Percentiles rank a stretch among this genome's conserved stretches.
Evolutionary conservation across 2,888 invertebrate genomes (phyloP).

Genomic region (Tubulanus polymorphus): DNA sequence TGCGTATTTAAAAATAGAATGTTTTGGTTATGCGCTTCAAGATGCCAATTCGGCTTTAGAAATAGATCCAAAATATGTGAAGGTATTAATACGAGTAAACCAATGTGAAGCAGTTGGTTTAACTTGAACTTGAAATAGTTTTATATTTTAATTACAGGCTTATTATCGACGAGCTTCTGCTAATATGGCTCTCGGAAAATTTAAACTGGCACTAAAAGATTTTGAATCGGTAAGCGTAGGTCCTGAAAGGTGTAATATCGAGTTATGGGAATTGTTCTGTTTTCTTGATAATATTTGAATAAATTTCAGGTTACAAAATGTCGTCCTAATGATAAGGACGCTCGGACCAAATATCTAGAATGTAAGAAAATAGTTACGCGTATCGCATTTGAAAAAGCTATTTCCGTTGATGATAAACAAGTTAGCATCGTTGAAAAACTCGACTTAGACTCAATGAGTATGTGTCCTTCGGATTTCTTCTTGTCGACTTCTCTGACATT

Average conservation of each 20-base stretch:
- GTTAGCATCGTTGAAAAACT: conserved; percentile 73
- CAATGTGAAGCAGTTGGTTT: not conserved
- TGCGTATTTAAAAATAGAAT: conserved; percentile 88
- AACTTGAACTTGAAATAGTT: not conserved
- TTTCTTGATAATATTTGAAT: not conserved
- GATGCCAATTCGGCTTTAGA: conserved; percentile 92
- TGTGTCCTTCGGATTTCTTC: conserved; percentile 21
- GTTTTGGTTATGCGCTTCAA: conserved; percentile 86
- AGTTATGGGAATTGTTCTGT: not conserved
- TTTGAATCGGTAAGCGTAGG: conserved; percentile 78
- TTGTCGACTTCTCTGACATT: too few species aligned
- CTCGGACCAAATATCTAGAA: conserved; percentile 83
- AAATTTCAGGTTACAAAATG: conserved; percentile 76
- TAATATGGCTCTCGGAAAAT: conserved; percentile 96
- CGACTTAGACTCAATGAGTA: conserved; percentile 86
- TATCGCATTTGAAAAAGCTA: conserved; percentile 94
- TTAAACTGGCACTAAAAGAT: conserved; percentile 92
- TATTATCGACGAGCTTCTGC: conserved; percentile 96
- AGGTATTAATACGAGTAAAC: conserved; percentile 54
- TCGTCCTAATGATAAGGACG: conserved; percentile 90
- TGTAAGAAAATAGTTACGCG: conserved; percentile 94
- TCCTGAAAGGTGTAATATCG: not conserved
- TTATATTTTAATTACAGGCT: conserved; percentile 57
- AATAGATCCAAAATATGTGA: conserved; percentile 82
- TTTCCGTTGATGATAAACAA: conserved; percentile 84